phyloP scores from a whole-genome alignment of 2,113 vertebrate species.

The Notechis scutatus region DNA sequence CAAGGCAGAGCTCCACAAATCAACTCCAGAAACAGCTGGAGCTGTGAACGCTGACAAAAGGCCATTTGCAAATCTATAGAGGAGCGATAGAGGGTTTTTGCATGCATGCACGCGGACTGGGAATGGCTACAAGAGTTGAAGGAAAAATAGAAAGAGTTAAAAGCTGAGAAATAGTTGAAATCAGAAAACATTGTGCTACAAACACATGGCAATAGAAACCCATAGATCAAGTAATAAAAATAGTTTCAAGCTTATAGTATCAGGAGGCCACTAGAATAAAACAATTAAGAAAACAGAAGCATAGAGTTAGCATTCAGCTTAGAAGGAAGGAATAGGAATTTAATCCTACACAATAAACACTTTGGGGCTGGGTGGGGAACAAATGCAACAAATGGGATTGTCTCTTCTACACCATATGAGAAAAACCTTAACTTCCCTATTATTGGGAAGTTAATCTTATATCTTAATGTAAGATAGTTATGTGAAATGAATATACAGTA shows the following conservation, averaged over 20 bases:
- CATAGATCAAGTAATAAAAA: not conserved
- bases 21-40: not conserved
- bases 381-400: not conserved
- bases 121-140: not conserved
- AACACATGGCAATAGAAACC: not conserved
- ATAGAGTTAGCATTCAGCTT: not conserved
- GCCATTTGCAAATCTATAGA: not conserved
- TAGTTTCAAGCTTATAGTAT: not conserved
- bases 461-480: not conserved
- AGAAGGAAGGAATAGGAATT: not conserved
- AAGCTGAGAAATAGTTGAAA: not conserved
- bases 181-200: not conserved
- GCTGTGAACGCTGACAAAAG: not conserved
- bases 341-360: not conserved
- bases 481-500: not conserved
- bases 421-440: not conserved
- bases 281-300: not conserved
- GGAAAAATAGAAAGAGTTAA: not conserved
- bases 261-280: not conserved
- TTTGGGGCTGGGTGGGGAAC: not conserved
- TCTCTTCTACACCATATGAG: not conserved
- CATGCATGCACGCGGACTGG: not conserved
- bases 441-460: not conserved
- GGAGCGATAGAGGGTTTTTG: not conserved
- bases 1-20: not conserved